Percentiles rank a stretch among this genome's conserved stretches.
Evolutionary conservation across 2,797 vertebrate genomes (phyloP).

Genomic region (Ibycter americanus): DNA sequence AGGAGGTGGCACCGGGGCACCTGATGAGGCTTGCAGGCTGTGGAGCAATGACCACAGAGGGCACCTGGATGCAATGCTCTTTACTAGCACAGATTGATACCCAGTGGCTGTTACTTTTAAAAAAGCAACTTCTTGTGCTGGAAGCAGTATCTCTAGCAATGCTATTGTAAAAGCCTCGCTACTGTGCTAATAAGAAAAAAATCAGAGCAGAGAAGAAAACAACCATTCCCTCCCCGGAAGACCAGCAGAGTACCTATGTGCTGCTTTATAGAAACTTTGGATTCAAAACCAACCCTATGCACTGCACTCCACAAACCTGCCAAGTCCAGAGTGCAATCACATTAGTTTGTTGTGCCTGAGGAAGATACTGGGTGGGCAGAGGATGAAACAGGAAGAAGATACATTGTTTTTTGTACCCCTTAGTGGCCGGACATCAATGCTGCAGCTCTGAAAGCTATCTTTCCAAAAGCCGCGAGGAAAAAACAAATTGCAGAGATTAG

Average conservation of each 20-base stretch:
- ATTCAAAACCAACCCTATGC: neutral
- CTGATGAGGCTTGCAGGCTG: slow-evolving; percentile 34
- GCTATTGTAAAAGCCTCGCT: neutral
- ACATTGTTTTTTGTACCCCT: slow-evolving; percentile 25
- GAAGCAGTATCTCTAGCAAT: neutral
- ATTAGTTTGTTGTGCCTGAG: accelerated
- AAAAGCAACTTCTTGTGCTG: neutral
- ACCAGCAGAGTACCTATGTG: neutral
- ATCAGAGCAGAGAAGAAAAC: neutral
- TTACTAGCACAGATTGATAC: neutral
- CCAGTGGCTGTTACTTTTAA: neutral
- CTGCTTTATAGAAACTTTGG: neutral
- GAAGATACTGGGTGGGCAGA: neutral
- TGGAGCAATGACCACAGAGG: neutral
- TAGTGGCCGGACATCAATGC: neutral
- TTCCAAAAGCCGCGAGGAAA: neutral
- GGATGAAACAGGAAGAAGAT: neutral
- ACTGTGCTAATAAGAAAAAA: slow-evolving; percentile 13
- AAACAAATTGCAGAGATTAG: neutral
- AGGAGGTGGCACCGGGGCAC: neutral
- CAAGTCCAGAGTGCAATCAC: neutral
- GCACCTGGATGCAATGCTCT: neutral
- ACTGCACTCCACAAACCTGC: neutral
- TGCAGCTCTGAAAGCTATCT: neutral
- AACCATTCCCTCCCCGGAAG: neutral